phyloP scores from a whole-genome alignment of 2,888 invertebrate species.

The Bombylius discolor region DNA sequence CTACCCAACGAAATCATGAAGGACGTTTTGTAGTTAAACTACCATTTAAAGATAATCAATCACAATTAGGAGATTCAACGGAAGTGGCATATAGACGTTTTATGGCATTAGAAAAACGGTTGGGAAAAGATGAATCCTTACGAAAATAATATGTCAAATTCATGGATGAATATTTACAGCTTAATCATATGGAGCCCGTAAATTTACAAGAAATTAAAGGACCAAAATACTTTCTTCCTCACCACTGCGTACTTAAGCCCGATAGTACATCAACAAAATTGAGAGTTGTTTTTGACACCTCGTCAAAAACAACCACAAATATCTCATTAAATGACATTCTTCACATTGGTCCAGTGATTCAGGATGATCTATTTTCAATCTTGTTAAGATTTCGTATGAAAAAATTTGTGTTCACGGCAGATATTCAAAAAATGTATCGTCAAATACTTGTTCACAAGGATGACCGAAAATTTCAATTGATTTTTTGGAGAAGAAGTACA shows the following conservation, averaged over 20 bases:
- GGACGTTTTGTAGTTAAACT: background rate
- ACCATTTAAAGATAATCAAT: background rate
- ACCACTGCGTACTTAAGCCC: background rate
- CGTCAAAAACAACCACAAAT: background rate
- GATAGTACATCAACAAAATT: background rate
- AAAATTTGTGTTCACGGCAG: background rate
- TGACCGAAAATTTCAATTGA: too few relatives aligned
- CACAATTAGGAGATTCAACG: background rate
- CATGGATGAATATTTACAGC: background rate
- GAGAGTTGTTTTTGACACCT: background rate
- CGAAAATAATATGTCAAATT: background rate
- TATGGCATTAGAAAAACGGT: background rate
- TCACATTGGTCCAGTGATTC: background rate
- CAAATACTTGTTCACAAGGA: background rate
- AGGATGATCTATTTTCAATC: background rate
- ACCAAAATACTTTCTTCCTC: background rate
- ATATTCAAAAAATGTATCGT: background rate
- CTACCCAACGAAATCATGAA: too few relatives aligned
- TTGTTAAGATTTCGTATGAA: background rate
- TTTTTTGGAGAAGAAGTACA: too few relatives aligned
- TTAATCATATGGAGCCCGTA: background rate
- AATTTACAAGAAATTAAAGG: background rate
- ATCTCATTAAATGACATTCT: background rate
- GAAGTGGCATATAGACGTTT: background rate
- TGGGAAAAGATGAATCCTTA: background rate